Conservation (phyloP, 2,888 invertebrate genomes). For the Siphlonurus alternatus region DNA sequence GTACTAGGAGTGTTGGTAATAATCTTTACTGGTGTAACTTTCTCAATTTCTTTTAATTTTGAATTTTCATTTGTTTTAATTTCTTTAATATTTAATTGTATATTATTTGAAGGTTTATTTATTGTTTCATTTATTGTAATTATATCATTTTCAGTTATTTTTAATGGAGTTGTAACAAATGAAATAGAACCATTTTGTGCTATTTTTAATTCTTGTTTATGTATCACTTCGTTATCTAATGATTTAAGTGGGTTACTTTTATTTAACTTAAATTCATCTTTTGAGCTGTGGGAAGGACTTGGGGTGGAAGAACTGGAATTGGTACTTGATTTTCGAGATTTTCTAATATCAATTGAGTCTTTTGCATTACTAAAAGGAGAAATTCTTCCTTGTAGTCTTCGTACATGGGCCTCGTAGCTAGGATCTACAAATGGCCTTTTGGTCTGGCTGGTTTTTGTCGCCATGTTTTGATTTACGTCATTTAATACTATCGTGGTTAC, state of each 20-base stretch:
- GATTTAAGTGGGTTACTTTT: background rate
- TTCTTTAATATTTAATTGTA: background rate
- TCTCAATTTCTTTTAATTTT: conserved; percentile 17
- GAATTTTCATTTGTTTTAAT: background rate
- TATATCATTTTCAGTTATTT: too few relatives aligned
- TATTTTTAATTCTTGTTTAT: too few relatives aligned
- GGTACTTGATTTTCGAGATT: conserved; percentile 28
- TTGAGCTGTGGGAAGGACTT: background rate
- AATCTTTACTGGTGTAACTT: conserved; percentile 26
- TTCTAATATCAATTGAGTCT: conserved; percentile 47
- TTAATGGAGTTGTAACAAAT: conserved; percentile 21
- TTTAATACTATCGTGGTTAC: conserved; percentile 13
- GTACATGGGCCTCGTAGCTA: conserved; percentile 42
- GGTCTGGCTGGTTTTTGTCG: conserved; percentile 7
- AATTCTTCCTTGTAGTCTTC: conserved; percentile 45
- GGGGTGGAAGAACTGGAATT: background rate
- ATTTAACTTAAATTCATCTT: background rate
- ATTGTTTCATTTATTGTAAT: too few relatives aligned
- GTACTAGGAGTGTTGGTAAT: conserved; percentile 32
- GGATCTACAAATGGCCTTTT: conserved; percentile 17
- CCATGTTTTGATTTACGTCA: conserved; percentile 10
- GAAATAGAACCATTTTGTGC: conserved; percentile 10
- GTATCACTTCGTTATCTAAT: background rate
- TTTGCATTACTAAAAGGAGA: conserved; percentile 51
- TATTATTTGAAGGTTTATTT: too few relatives aligned